These are phyloP conservation scores for Ptychobarbus kaznakovi DNA, from an alignment of 2,797 vertebrate genomes.

Conservation along the genomic window DNA sequence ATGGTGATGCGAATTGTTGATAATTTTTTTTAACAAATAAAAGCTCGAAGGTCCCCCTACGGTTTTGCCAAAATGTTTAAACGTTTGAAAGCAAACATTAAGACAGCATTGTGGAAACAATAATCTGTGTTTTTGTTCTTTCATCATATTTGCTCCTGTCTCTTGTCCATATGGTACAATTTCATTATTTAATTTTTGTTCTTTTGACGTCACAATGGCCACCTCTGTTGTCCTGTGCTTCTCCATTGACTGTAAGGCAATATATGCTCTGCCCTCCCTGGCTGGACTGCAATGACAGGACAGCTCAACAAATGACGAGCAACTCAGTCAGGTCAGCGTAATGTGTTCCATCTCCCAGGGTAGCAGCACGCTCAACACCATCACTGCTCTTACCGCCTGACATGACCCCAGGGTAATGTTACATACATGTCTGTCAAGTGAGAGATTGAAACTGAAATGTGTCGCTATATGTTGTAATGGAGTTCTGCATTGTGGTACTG, in stretches of 20 bases:
- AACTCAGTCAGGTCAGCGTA: constrained; percentile 20
- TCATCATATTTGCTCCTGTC: background rate
- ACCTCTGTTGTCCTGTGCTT: background rate
- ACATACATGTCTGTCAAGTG: background rate
- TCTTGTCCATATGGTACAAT: background rate
- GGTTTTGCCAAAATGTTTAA: background rate
- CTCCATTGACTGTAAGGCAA: background rate
- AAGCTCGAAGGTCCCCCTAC: background rate
- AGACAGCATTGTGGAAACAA: background rate
- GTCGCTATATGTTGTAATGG: constrained; percentile 4
- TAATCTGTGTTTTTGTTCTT: background rate
- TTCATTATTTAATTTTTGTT: background rate
- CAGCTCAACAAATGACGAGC: constrained; percentile 12
- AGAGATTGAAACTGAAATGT: constrained; percentile 15
- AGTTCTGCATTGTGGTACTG: background rate
- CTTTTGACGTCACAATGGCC: background rate
- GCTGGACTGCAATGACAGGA: constrained; percentile 19
- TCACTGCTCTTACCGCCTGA: constrained; percentile 7
- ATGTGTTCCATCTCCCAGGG: constrained; percentile 20
- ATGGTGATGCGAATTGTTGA: too few species aligned
- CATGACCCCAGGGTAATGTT: constrained; percentile 15
- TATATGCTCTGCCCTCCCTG: constrained; percentile 19
- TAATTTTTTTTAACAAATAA: background rate
- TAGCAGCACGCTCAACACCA: constrained; percentile 17
- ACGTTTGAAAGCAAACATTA: background rate